phyloP scores from a whole-genome alignment of 2,113 vertebrate species.

The Ictalurus furcatus region DNA sequence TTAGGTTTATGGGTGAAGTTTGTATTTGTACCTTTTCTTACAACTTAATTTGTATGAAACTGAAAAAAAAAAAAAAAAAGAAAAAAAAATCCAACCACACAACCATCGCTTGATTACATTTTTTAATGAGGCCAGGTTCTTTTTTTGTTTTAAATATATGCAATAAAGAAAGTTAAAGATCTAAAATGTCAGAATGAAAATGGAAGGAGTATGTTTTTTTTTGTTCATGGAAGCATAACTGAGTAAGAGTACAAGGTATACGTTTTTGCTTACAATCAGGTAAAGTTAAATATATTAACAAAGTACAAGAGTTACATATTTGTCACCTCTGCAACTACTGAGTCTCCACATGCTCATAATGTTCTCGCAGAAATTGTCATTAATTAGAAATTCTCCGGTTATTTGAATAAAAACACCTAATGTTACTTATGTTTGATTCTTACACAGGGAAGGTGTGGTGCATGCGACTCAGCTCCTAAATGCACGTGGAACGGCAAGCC shows the following conservation, averaged over 20 bases:
- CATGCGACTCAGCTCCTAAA: constrained; percentile 66
- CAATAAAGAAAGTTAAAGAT: neutral
- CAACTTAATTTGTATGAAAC: neutral
- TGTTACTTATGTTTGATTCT: constrained; percentile 23
- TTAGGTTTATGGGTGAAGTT: neutral
- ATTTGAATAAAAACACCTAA: neutral
- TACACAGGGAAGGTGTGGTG: constrained; percentile 69
- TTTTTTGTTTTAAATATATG: neutral
- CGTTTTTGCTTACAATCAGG: neutral
- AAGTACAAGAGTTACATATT: neutral
- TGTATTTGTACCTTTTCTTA: neutral
- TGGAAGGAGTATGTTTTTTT: neutral
- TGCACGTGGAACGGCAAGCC: constrained; percentile 61
- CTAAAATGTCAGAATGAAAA: neutral
- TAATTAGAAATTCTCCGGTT: neutral
- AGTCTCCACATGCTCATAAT: neutral
- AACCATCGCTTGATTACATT: neutral
- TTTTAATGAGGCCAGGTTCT: neutral
- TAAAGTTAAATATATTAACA: neutral
- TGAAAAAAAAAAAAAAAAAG: neutral
- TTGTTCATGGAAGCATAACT: neutral
- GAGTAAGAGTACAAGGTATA: neutral
- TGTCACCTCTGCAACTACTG: neutral
- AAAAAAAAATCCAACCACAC: neutral
- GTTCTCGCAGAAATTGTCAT: neutral